Evolutionary conservation across 2,113 vertebrate species (phyloP), one percentile per base, ranked within the genome.

Genomic region (Danionella cerebrum): DNA sequence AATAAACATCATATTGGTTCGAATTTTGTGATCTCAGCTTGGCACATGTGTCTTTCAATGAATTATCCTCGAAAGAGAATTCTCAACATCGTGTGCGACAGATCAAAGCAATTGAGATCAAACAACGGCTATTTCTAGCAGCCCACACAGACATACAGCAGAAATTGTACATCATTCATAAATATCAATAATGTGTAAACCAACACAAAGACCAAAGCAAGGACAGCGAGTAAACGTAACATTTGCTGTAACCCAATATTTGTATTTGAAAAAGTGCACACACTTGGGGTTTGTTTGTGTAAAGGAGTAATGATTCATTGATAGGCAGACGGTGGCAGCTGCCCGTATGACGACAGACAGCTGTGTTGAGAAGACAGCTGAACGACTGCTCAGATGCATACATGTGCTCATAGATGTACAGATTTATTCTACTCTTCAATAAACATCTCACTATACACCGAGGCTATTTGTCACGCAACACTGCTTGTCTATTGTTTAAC

Each of bases 321-420:
- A 67, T 55, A 59, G 69, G 48, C 35, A 38, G 25, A n/a, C 8
- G 35, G 25, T 33, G n/a, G 63, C 74, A 76, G 69, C 69, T 65
- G 65, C 8, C 7, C 21, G 14, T 21, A 39, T 1, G 67, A 53
- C 29, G 11, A 57, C 19, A 2, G 36, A 57, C 69, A 68, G 67
- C 58, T 70, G 72, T 59, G 38, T 45, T 24, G 25, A 54, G 48
- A 41, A 14, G 12, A 19, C 72, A 74, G 65, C 67, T 69, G 53
- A 48, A 55, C 44, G 16, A 50, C 47, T 22, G 11, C 45, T 39
- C 65, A 55, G 21, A 67, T 41, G 48, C 57, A 72, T 41, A 33
- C 14, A 67, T 65, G 48, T 41, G 58, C 70, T 58, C 53, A 66
- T 27, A 29, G 39, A 39, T 39, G 55, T 47, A 63, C 39, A n/a